Base-by-base conservation (phyloP, 1,140 invertebrate species). In the Telenomus remus region DNA sequence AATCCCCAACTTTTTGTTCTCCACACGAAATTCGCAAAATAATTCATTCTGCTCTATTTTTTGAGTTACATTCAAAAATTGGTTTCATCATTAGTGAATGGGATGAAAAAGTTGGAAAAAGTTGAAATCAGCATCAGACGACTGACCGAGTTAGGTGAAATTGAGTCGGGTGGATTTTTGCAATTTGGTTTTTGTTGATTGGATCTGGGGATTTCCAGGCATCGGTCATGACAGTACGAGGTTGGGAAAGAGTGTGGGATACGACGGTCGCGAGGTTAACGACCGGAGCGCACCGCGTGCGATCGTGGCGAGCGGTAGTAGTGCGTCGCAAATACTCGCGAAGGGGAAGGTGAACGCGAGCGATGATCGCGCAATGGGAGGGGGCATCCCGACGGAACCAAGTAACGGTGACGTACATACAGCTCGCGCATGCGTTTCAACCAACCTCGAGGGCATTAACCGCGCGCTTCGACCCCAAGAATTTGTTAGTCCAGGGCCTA, bases 321-420 rank as follows among this genome's bases (percentile, higher is more conserved):
- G 68, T 57, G 47, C 54, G 60, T 63, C 69, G 55, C 72, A 70
- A 77, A 74, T 61, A 61, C 60, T 68, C 68, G 63, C 68, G 74
- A 73, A 79, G 68, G 79, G 79, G 77, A 79, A 78, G 79, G 77
- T 78, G 79, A 78, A 78, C 76, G 79, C 59, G 70, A 76, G 47
- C 64, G 55, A 61, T 61, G 78, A 60, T 71, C 65, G 60, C 68
- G 56, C 44, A 49, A 39, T 15, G 57, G 56, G 70, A 51, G 68
- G 79, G 70, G 74, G 65, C 76, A 64, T 43, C 74, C 69, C 80
- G 79, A 78, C 80, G 81, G 86, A 86, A 86, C 81, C 71, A 80
- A 84, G 82, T 87, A 87, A 87, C 86, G 87, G 86, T 86, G 87
- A 87, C 85, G 85, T 87, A 86, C 84, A 81, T 86, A 87, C 77